Conservation (phyloP, 2,113 vertebrate species). For the Bujurquina vittata region DNA sequence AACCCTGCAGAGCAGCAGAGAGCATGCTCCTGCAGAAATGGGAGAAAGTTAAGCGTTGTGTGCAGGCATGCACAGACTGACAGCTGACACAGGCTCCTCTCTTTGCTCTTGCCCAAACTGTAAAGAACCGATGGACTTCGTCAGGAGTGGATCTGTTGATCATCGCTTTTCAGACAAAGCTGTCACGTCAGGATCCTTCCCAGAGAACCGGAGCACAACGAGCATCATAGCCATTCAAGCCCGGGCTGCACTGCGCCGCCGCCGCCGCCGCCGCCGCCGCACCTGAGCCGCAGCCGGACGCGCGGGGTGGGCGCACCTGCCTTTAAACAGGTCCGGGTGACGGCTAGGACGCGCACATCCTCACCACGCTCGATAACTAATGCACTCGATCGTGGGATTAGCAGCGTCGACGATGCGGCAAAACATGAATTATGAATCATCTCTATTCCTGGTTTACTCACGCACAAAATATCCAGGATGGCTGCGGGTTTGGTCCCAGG, state of each 20-base stretch:
- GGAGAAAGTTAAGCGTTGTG: slow-evolving; percentile 33
- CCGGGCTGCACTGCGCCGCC: slow-evolving; percentile 11
- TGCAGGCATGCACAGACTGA: slow-evolving; percentile 22
- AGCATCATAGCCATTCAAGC: neutral
- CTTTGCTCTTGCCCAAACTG: neutral
- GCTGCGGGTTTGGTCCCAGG: neutral
- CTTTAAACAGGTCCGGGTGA: neutral
- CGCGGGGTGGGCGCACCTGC: neutral
- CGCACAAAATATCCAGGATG: slow-evolving; percentile 42
- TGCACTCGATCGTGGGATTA: slow-evolving; percentile 1
- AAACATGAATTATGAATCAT: neutral
- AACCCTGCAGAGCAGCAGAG: slow-evolving; percentile 46
- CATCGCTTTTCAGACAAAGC: neutral
- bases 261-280: slow-evolving; percentile 9
- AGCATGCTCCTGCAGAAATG: slow-evolving; percentile 40
- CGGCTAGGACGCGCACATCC: neutral
- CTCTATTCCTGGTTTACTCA: slow-evolving; percentile 50
- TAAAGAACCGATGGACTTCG: neutral
- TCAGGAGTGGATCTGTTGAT: slow-evolving; percentile 2
- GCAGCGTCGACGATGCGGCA: slow-evolving; percentile 53
- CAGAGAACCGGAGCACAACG: neutral
- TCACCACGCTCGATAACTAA: neutral
- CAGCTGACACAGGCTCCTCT: neutral
- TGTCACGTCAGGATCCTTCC: neutral
- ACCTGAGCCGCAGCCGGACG: slow-evolving; percentile 24